These are phyloP conservation scores for Enteromius treurensis DNA, from an alignment of 2,797 vertebrate species.

Conservation along the genomic window DNA sequence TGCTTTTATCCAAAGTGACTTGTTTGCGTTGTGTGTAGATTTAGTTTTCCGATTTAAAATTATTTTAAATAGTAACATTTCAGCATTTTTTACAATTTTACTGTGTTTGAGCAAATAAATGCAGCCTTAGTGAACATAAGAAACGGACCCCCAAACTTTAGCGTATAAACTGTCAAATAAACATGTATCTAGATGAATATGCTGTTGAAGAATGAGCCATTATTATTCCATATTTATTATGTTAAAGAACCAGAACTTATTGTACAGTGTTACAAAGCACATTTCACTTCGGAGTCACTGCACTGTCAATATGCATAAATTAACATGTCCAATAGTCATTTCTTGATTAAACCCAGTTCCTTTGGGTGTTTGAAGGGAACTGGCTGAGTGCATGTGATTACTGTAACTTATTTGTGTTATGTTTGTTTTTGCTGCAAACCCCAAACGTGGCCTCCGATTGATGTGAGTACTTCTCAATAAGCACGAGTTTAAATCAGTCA, in stretches of 20 bases:
- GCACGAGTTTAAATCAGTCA: conserved; percentile 1
- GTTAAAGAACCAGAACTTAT: background rate
- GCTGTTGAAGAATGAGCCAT: background rate
- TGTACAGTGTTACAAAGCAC: conserved; percentile 4
- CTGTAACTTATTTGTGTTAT: conserved; percentile 93
- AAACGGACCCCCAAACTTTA: background rate
- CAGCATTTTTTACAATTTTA: background rate
- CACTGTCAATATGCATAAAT: background rate
- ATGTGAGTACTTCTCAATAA: conserved; percentile 42
- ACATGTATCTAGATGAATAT: background rate
- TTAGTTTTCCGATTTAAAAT: background rate
- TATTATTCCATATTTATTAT: too few relatives aligned
- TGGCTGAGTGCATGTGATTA: conserved; percentile 74
- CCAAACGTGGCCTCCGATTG: conserved; percentile 82
- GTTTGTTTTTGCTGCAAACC: conserved; percentile 87
- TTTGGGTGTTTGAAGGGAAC: conserved; percentile 32
- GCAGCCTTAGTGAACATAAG: background rate
- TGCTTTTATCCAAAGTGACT: background rate
- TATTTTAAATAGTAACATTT: background rate
- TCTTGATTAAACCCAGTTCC: conserved; percentile 15
- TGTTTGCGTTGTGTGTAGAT: background rate
- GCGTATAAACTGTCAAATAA: background rate
- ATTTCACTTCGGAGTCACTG: background rate
- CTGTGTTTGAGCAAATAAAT: background rate
- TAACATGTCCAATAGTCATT: background rate